A percentile compares a stretch with the other conserved stretches of the same genome.
phyloP scores from a whole-genome alignment of 1,140 invertebrate species.

The Parapsyche elsis region DNA sequence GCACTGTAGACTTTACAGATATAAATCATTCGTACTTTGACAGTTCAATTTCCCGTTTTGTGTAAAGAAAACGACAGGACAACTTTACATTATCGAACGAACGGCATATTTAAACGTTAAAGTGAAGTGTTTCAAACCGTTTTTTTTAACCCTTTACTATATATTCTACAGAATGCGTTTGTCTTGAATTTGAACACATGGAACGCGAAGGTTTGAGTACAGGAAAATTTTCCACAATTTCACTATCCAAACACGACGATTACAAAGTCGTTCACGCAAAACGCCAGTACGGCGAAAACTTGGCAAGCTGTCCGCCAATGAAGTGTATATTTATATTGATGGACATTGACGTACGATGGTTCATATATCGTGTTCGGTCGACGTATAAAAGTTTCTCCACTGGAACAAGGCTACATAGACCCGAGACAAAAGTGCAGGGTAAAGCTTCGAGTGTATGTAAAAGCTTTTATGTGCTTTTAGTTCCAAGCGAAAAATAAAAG shows the following conservation, averaged over 20 bases:
- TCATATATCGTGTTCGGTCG: neutral
- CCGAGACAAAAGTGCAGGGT: neutral
- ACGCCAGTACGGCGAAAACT: neutral
- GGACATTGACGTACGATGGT: constrained; percentile 20
- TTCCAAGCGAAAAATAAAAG: too few relatives aligned
- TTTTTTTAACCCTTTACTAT: too few relatives aligned
- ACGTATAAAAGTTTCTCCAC: too few relatives aligned
- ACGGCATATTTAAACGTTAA: neutral
- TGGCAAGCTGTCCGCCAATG: constrained; percentile 8
- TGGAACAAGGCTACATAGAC: too few relatives aligned
- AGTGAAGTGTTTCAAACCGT: too few relatives aligned
- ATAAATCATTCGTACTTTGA: constrained; percentile 3
- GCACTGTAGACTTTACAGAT: neutral
- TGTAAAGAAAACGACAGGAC: neutral
- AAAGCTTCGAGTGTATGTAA: too few relatives aligned
- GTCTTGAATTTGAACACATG: too few relatives aligned
- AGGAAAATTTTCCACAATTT: neutral
- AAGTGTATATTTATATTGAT: constrained; percentile 30
- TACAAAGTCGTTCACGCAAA: neutral
- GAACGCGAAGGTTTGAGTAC: too few relatives aligned
- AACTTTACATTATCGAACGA: neutral
- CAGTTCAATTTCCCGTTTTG: constrained; percentile 24
- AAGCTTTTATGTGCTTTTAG: too few relatives aligned
- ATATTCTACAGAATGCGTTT: neutral
- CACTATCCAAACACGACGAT: neutral